Percentiles rank a stretch among this genome's conserved stretches.
These are phyloP conservation scores for Pseudomugil tenellus DNA, from an alignment of 2,797 vertebrate genomes.

Conservation along the genomic window DNA sequence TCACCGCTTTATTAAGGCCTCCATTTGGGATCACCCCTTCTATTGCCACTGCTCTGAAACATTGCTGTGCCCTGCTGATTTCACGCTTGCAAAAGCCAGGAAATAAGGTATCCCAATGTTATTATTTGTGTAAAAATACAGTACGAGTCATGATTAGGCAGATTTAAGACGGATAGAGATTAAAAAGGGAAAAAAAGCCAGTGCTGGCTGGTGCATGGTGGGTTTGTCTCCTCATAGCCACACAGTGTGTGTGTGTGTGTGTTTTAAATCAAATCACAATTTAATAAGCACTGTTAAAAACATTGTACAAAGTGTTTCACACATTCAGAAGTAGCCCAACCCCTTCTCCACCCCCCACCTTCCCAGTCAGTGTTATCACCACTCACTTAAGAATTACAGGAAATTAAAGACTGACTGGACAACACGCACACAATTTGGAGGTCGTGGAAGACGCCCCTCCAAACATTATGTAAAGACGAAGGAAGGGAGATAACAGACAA, in stretches of 20 bases:
- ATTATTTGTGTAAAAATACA: not conserved
- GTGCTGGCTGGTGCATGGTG: slow-evolving; percentile 3
- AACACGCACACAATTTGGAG: slow-evolving; percentile 16
- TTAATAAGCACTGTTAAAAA: too few relatives aligned
- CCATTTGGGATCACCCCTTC: not conserved
- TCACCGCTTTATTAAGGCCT: not conserved
- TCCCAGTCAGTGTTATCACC: slow-evolving; percentile 34
- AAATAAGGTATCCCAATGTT: not conserved
- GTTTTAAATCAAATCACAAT: too few relatives aligned
- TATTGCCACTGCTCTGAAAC: not conserved
- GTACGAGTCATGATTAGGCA: not conserved
- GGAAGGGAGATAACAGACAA: slow-evolving; percentile 13
- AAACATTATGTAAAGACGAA: slow-evolving; percentile 27
- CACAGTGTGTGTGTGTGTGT: slow-evolving; percentile 7
- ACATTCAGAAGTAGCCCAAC: too few relatives aligned
- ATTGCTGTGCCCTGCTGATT: too few relatives aligned
- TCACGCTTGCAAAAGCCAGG: slow-evolving; percentile 3
- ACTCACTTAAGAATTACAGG: slow-evolving; percentile 41
- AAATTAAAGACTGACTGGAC: slow-evolving; percentile 10
- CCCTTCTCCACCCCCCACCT: too few relatives aligned
- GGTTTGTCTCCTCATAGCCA: slow-evolving; percentile 42
- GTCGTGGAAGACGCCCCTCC: slow-evolving; percentile 10
- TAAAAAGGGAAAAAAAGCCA: slow-evolving; percentile 25
- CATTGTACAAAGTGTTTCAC: too few relatives aligned
- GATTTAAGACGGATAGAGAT: slow-evolving; percentile 4